Evolutionary conservation across 2,113 vertebrate species (phyloP).

Genomic region (Sterna hirundo): DNA sequence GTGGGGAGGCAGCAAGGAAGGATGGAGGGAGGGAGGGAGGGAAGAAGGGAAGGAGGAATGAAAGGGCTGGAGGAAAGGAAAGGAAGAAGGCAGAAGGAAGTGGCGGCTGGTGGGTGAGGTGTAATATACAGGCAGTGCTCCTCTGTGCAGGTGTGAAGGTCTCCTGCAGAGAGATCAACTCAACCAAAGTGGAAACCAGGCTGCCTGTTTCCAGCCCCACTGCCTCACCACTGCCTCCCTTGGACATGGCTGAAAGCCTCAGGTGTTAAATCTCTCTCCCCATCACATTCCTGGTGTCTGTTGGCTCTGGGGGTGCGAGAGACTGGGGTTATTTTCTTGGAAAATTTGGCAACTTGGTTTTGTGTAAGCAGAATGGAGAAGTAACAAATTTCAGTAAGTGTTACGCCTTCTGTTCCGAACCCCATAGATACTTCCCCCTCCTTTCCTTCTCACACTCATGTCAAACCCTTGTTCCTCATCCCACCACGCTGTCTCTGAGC

Average conservation of each 20-base stretch:
- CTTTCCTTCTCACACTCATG: neutral
- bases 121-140: neutral
- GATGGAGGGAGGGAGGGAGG: neutral
- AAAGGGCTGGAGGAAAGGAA: neutral
- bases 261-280: neutral
- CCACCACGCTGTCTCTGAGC: neutral
- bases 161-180: neutral
- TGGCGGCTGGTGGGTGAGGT: neutral
- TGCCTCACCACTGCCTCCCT: neutral
- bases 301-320: neutral
- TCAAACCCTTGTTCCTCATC: neutral
- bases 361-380: neutral
- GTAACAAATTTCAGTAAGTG: neutral
- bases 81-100: neutral
- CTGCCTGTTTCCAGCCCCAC: neutral
- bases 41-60: neutral
- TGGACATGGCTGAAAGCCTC: neutral
- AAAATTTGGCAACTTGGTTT: neutral
- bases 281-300: neutral
- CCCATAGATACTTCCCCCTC: neutral
- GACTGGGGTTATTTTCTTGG: neutral
- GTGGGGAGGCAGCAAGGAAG: neutral
- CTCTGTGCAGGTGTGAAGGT: neutral
- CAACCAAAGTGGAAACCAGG: neutral
- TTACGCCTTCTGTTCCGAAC: neutral